Conservation (phyloP, 2,797 vertebrate species). For the Epinephelus awoara region DNA sequence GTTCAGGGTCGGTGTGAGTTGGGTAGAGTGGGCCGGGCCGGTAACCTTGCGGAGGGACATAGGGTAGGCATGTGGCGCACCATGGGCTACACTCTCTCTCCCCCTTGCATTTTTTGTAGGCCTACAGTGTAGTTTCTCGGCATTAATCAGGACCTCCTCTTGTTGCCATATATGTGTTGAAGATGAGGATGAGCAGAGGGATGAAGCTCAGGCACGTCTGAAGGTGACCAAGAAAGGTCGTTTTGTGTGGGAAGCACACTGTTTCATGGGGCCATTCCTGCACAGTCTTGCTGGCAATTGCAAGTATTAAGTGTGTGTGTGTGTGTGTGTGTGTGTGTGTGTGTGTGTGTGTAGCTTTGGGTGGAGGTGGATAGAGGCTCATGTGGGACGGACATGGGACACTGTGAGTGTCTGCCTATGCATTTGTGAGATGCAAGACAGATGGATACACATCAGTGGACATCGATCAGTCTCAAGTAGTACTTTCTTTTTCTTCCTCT, state of each 20-base stretch:
- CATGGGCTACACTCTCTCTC: conserved; percentile 15
- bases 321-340: conserved; percentile 5
- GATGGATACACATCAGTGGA: conserved; percentile 7
- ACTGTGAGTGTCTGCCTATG: background rate
- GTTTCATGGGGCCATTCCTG: conserved; percentile 48
- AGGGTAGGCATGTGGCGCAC: conserved; percentile 79
- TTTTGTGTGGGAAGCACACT: conserved; percentile 74
- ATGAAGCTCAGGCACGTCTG: conserved; percentile 74
- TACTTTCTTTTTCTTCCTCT: background rate
- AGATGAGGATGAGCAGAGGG: conserved; percentile 32
- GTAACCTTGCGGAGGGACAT: conserved; percentile 86
- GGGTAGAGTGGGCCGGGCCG: conserved; percentile 66
- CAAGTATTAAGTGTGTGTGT: conserved; percentile 10
- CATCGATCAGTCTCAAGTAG: conserved; percentile 1
- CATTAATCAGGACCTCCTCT: conserved; percentile 31
- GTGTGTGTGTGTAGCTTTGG: conserved; percentile 4
- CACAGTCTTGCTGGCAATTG: conserved; percentile 10
- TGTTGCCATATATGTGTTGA: conserved; percentile 33
- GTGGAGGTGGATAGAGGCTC: conserved; percentile 3
- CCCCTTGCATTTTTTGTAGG: conserved; percentile 11
- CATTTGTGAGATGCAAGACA: conserved; percentile 3
- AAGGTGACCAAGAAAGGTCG: conserved; percentile 89
- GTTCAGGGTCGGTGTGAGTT: conserved; percentile 46
- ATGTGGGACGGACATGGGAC: conserved; percentile 36
- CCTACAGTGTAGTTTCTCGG: conserved; percentile 23